Conservation (phyloP, 92 coral and sea anemone species). For the Meandrina meandrites region DNA sequence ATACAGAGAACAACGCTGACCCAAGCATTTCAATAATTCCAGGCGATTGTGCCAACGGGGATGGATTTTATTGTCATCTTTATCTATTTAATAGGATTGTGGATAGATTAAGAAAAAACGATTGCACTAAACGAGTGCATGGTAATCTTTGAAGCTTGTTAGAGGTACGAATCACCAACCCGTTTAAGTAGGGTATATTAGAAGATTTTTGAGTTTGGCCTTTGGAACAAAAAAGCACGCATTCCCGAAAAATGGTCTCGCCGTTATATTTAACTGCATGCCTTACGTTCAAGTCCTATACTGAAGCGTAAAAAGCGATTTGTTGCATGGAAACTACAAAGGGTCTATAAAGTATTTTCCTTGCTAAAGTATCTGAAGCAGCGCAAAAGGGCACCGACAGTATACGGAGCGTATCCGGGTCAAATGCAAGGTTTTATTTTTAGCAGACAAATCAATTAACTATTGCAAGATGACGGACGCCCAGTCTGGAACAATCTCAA, state of each 20-base stretch:
- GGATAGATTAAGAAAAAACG: conserved; percentile 4
- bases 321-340: not conserved
- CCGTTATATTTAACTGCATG: not conserved
- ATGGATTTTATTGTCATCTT: not conserved
- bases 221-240: not conserved
- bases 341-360: not conserved
- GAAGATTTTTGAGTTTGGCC: not conserved
- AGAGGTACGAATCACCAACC: not conserved
- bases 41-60: not conserved
- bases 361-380: not conserved
- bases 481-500: conserved; percentile 4
- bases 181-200: not conserved
- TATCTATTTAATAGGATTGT: conserved; percentile 3
- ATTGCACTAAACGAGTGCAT: conserved; percentile 15
- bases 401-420: conserved; percentile 10
- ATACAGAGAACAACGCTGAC: not conserved
- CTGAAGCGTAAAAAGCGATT: not conserved
- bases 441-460: conserved; percentile 30
- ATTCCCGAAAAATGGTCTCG: not conserved
- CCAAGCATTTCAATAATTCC: conserved; percentile 14
- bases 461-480: conserved; percentile 18
- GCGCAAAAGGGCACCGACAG: conserved; percentile 13
- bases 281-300: not conserved
- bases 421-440: conserved; percentile 29
- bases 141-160: conserved; percentile 6